phyloP scores from a whole-genome alignment of 2,113 vertebrate species.

The Bungarus multicinctus region DNA sequence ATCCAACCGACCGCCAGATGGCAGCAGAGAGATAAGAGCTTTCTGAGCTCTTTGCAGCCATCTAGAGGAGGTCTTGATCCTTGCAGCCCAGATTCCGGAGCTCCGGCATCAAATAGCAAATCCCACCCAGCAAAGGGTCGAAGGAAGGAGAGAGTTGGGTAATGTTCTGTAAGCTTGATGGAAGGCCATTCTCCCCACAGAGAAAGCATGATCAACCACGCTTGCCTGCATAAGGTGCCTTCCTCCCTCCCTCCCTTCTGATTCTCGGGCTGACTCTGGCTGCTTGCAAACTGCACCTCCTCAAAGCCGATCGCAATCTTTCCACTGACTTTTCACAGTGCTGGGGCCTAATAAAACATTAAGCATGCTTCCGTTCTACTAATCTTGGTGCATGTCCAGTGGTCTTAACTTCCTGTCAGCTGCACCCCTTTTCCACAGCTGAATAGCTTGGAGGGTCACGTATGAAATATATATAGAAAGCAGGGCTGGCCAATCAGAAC shows the following conservation, averaged over 20 bases:
- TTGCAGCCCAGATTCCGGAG: neutral
- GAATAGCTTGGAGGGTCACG: neutral
- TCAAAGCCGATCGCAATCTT: neutral
- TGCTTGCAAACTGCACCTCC: neutral
- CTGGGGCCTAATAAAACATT: neutral
- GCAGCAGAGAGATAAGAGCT: neutral
- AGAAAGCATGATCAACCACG: neutral
- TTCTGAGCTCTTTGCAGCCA: neutral
- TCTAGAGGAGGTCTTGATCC: neutral
- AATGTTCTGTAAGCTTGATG: neutral
- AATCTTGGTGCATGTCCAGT: neutral
- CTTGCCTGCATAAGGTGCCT: neutral
- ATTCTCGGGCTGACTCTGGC: neutral
- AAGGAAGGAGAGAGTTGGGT: neutral
- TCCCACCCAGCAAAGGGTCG: neutral
- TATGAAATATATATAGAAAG: neutral
- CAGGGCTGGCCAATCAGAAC: neutral
- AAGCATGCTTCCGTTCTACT: neutral
- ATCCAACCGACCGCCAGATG: neutral
- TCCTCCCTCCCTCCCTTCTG: neutral
- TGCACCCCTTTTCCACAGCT: neutral
- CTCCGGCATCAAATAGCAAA: neutral
- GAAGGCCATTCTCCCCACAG: neutral
- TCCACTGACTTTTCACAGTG: neutral
- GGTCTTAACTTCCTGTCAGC: neutral